Evolutionary conservation across 2,888 invertebrate genomes (phyloP).

Genomic region (Ochropleura leucogaster): DNA sequence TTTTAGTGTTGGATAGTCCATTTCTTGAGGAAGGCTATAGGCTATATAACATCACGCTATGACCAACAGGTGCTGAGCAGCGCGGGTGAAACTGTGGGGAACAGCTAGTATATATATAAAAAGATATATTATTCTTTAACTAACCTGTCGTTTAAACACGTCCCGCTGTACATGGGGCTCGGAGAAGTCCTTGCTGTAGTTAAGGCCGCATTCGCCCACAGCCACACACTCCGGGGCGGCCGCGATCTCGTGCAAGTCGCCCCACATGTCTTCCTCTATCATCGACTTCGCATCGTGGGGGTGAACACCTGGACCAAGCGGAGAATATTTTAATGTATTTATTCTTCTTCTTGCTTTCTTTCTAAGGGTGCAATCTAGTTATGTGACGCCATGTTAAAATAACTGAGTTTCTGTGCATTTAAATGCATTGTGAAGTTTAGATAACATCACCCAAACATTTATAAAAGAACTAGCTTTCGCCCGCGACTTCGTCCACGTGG

Average conservation of each 20-base stretch:
- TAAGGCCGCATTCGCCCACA: slow-evolving; percentile 98
- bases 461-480: too few relatives aligned
- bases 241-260: slow-evolving; percentile 94
- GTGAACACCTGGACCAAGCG: slow-evolving; percentile 93
- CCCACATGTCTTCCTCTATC: slow-evolving; percentile 94
- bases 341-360: not conserved
- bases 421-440: not conserved
- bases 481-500: too few relatives aligned
- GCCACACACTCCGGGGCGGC: slow-evolving; percentile 97
- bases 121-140: slow-evolving; percentile 28
- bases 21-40: too few relatives aligned
- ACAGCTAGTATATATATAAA: too few relatives aligned
- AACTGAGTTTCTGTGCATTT: not conserved
- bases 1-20: too few relatives aligned
- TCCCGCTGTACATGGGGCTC: slow-evolving; percentile 96
- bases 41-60: too few relatives aligned
- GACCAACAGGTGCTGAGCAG: too few relatives aligned
- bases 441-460: not conserved
- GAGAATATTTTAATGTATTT: not conserved
- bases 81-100: too few relatives aligned
- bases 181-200: slow-evolving; percentile 98
- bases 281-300: slow-evolving; percentile 98
- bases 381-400: not conserved
- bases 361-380: not conserved
- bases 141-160: slow-evolving; percentile 96